phyloP scores from a whole-genome alignment of 2,888 invertebrate species.

The Perizoma flavofasciatum region DNA sequence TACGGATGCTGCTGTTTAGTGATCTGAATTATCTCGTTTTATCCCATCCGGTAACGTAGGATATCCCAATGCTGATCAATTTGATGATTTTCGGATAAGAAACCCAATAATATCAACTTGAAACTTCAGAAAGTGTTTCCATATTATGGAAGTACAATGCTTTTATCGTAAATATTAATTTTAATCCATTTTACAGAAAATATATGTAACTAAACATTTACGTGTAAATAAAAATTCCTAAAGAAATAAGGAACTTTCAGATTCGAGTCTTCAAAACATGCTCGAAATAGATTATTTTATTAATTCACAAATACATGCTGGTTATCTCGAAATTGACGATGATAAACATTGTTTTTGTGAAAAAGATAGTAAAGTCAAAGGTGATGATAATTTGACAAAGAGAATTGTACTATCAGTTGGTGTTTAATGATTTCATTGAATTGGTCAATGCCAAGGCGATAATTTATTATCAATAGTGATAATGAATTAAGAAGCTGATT shows the following conservation, averaged over 20 bases:
- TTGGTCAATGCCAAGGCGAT: slow-evolving; percentile 28
- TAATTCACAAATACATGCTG: neutral
- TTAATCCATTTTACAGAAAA: too few species aligned
- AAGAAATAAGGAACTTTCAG: too few species aligned
- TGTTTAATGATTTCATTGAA: slow-evolving; percentile 19
- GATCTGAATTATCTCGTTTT: slow-evolving; percentile 33
- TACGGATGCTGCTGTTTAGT: slow-evolving; percentile 45
- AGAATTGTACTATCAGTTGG: slow-evolving; percentile 13
- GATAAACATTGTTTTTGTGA: slow-evolving; percentile 7
- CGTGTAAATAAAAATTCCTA: too few species aligned
- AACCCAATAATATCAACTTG: too few species aligned
- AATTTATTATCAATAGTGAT: too few species aligned
- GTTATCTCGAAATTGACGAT: neutral
- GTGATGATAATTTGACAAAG: slow-evolving; percentile 23
- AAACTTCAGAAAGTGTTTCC: too few species aligned
- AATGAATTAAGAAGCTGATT: neutral
- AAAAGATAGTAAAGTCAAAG: slow-evolving; percentile 28
- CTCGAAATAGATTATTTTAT: too few species aligned
- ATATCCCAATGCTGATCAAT: slow-evolving; percentile 16
- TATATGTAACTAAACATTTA: too few species aligned
- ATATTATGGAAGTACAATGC: too few species aligned
- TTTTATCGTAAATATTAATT: too few species aligned
- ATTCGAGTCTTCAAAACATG: too few species aligned
- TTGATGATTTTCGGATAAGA: slow-evolving; percentile 12
- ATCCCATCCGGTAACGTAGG: slow-evolving; percentile 35